Percentiles rank a stretch among this genome's conserved stretches.
Evolutionary conservation across 2,888 invertebrate genomes (phyloP).

Genomic region (Uloborus plumipes): DNA sequence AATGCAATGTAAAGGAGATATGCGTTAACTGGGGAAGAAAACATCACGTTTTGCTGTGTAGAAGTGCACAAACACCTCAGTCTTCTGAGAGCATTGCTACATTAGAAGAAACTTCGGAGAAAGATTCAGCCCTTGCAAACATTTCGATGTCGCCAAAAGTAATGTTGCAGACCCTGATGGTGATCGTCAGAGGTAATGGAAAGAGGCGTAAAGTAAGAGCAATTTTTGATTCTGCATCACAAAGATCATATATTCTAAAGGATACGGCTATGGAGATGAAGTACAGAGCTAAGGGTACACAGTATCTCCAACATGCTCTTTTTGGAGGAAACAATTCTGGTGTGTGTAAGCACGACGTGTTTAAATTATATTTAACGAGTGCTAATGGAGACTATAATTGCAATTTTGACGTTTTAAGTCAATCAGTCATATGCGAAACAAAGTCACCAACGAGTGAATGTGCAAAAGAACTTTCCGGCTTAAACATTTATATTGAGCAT

Average conservation of each 20-base stretch:
- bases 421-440: not conserved
- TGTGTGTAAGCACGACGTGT: too few species aligned
- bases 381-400: not conserved
- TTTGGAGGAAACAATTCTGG: not conserved
- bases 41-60: slow-evolving; percentile 3
- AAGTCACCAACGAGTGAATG: not conserved
- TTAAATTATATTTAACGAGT: not conserved
- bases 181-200: too few species aligned
- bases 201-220: too few species aligned
- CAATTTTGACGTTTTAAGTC: not conserved
- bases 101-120: not conserved
- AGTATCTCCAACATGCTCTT: not conserved
- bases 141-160: not conserved
- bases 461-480: not conserved
- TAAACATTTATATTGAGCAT: not conserved
- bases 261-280: slow-evolving; percentile 1
- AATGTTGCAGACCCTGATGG: not conserved
- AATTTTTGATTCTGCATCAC: not conserved
- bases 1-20: not conserved
- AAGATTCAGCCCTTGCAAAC: not conserved
- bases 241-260: not conserved
- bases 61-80: not conserved
- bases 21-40: too few species aligned
- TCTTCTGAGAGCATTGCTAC: not conserved
- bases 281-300: not conserved